Conservation (phyloP, 2,888 invertebrate genomes). For the Pheosia gnoma region DNA sequence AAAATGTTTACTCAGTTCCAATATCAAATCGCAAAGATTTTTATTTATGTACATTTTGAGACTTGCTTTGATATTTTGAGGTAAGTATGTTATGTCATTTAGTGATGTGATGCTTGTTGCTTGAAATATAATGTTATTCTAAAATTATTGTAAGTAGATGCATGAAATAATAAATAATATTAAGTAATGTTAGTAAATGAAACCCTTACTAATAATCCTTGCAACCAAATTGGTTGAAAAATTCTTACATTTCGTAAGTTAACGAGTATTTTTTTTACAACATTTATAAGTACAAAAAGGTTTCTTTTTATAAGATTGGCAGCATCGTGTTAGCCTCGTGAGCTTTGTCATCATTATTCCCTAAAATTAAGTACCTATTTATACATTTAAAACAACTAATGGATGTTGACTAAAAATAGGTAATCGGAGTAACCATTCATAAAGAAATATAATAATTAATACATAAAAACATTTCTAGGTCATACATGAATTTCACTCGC, state of each 20-base stretch:
- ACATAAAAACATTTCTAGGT: conserved; percentile 36
- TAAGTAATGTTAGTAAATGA: conserved; percentile 6
- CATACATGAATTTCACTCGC: conserved; percentile 40
- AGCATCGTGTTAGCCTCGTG: conserved; percentile 68
- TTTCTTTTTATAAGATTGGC: conserved; percentile 31
- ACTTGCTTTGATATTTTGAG: conserved; percentile 22
- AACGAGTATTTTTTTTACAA: conserved; percentile 42
- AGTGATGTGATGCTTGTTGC: conserved; percentile 22
- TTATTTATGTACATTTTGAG: conserved; percentile 40
- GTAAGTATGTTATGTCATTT: conserved; percentile 35
- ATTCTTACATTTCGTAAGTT: conserved; percentile 25
- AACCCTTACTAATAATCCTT: conserved; percentile 31
- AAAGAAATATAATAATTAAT: conserved; percentile 37
- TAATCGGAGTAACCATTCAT: conserved; percentile 77
- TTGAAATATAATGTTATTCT: conserved; percentile 24
- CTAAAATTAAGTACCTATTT: conserved; percentile 61
- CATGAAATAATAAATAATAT: conserved; percentile 14
- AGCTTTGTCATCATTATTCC: conserved; percentile 71
- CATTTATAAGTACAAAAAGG: conserved; percentile 31
- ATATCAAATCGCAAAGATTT: conserved; percentile 43
- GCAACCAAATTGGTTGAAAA: conserved; percentile 24
- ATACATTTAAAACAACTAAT: conserved; percentile 57
- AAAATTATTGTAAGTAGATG: conserved; percentile 1
- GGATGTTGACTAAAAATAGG: conserved; percentile 77
- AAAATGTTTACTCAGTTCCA: not conserved